phyloP scores from a whole-genome alignment of 1,140 invertebrate genomes.

The Caerostris extrusa region DNA sequence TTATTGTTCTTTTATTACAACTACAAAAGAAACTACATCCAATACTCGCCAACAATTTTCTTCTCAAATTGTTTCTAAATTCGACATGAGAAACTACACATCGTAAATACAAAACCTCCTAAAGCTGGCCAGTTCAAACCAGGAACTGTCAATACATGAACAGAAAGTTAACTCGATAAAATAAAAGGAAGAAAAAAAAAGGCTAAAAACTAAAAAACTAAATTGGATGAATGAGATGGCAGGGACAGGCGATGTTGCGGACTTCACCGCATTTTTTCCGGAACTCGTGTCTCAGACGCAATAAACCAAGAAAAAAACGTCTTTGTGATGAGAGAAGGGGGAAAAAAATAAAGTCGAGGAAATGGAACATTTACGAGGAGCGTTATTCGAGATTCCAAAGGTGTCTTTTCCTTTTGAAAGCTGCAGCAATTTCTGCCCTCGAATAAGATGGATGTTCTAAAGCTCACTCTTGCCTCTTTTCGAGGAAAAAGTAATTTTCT shows the following conservation, averaged over 20 bases:
- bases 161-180: constrained; percentile 30
- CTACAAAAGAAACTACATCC: background rate
- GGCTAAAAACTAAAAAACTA: constrained; percentile 39
- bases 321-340: constrained; percentile 28
- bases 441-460: constrained; percentile 69
- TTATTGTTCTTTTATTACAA: too few species aligned
- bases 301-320: constrained; percentile 49
- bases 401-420: constrained; percentile 68
- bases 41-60: background rate
- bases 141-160: constrained; percentile 4
- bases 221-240: constrained; percentile 64
- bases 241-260: constrained; percentile 23
- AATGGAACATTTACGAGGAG: constrained; percentile 70
- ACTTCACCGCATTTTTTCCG: constrained; percentile 1
- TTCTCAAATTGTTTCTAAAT: background rate
- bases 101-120: background rate
- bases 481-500: constrained; percentile 63
- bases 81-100: background rate
- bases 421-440: constrained; percentile 72
- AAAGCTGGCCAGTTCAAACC: background rate
- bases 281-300: constrained; percentile 64
- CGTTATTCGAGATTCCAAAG: constrained; percentile 74
- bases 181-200: background rate
- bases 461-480: constrained; percentile 39
- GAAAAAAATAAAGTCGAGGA: constrained; percentile 19